Evolutionary conservation across 1,140 invertebrate genomes (phyloP).

Genomic region (Cydia splendana): DNA sequence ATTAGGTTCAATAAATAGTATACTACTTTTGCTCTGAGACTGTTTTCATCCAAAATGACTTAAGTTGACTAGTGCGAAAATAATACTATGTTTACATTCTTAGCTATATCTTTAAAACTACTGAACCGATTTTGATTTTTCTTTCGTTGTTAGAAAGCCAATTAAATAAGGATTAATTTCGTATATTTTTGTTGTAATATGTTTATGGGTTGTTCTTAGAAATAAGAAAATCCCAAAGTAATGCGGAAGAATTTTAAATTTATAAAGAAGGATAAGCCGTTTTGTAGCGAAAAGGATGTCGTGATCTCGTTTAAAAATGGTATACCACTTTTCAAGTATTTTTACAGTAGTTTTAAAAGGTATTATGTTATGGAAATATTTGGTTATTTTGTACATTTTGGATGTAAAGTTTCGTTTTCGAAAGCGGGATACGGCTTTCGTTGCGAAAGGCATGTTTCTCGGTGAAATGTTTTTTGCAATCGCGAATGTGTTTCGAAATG

Average conservation of each 20-base stretch:
- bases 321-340: slow-evolving; percentile 64
- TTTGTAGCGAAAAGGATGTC: background rate
- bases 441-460: background rate
- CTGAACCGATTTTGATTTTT: background rate
- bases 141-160: background rate
- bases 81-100: background rate
- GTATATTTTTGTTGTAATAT: background rate
- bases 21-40: slow-evolving; percentile 57
- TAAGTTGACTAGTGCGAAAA: background rate
- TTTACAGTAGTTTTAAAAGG: background rate
- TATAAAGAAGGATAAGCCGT: slow-evolving; percentile 8
- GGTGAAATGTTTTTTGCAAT: slow-evolving; percentile 11
- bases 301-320: slow-evolving; percentile 49
- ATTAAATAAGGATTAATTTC: background rate
- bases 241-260: background rate
- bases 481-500: background rate
- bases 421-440: slow-evolving; percentile 7
- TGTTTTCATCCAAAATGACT: background rate
- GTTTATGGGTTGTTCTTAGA: background rate
- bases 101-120: background rate
- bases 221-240: background rate
- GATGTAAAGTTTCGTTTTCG: background rate
- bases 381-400: background rate
- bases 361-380: background rate
- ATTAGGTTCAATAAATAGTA: slow-evolving; percentile 53